Evolutionary conservation across 2,113 vertebrate species (phyloP), one percentile per base, ranked within the genome.

Genomic region (Progne subis): DNA sequence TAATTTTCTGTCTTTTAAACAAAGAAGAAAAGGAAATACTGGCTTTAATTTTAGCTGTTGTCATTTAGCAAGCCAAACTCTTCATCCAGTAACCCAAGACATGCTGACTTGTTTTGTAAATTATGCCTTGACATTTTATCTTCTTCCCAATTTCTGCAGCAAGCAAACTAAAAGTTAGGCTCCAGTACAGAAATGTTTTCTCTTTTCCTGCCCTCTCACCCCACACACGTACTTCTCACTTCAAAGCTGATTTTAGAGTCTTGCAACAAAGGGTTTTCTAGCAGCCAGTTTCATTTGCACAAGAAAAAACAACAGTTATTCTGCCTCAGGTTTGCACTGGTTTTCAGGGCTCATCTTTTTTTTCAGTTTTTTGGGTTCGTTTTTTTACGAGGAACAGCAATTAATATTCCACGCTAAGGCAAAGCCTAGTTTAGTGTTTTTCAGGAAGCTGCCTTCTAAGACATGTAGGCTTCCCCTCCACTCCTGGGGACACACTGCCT

Each of bases 11-110:
- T 78, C 41, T 72, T 71, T 53, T 53, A 87, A 90, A 82, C 44
- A 71, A 70, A 78, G 21, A 77, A 60, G 28, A 53, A 72, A 91
- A 82, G 31, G n/a, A 86, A 96, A 86, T 12, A 55, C 39, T 26
- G 26, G 60, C 26, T 88, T 94, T 78, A 50, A 86, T 90, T 92
- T 92, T 69, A 90, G 76, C 20, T 53, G 24, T 59, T 85, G 34
- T 29, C 56, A 78, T 92, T 61, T 5, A 68, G 23, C 5, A 1
- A 85, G 55, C 29, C 74, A 80, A 92, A 52, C 20, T 39, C 63
- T 82, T 70, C 32, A 75, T 67, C 34, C 65, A 96, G 44, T 60
- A 90, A 92, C 20, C 34, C 21, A 49, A 72, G 25, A 71, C 12
- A 78, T 31, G 55, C 14, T 65, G 55, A 87, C 15, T 49, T 64